Evolutionary conservation across 64 coral and sea anemone genomes (phyloP).

Genomic region (Dendronephthya gigantea): DNA sequence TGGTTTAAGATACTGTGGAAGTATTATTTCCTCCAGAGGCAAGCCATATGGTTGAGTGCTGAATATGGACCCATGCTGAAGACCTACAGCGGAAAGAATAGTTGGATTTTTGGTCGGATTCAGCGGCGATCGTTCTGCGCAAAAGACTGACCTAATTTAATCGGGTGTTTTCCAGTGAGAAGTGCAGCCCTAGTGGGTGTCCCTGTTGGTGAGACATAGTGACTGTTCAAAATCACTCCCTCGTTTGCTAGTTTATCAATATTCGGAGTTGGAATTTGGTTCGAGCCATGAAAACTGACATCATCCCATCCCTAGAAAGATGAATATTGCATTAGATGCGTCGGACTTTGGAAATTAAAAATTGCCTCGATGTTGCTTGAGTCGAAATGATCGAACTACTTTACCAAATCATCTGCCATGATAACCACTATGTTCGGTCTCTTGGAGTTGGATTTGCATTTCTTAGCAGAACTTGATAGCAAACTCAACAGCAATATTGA

Average conservation of each 20-base stretch:
- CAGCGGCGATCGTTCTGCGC: not conserved
- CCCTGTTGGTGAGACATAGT: conserved; percentile 90
- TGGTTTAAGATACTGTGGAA: conserved; percentile 82
- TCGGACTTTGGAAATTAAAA: not conserved
- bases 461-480: not conserved
- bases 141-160: conserved; percentile 61
- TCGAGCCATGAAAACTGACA: conserved; percentile 91
- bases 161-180: conserved; percentile 89
- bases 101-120: not conserved
- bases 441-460: not conserved
- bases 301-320: conserved; percentile 93
- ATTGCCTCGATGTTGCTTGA: too few relatives aligned
- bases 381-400: too few relatives aligned
- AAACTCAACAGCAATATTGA: not conserved
- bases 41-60: conserved; percentile 83
- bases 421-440: not conserved
- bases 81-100: conserved; percentile 19
- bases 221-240: conserved; percentile 85
- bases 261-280: conserved; percentile 81
- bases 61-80: conserved; percentile 83
- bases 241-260: conserved; percentile 80
- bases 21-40: conserved; percentile 54
- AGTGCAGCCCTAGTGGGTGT: conserved; percentile 84
- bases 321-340: not conserved
- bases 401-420: conserved; percentile 12